Percentiles rank a stretch among this genome's conserved stretches.
These are phyloP conservation scores for Onthophagus sagittarius DNA, from an alignment of 2,888 invertebrate genomes.

Conservation along the genomic window DNA sequence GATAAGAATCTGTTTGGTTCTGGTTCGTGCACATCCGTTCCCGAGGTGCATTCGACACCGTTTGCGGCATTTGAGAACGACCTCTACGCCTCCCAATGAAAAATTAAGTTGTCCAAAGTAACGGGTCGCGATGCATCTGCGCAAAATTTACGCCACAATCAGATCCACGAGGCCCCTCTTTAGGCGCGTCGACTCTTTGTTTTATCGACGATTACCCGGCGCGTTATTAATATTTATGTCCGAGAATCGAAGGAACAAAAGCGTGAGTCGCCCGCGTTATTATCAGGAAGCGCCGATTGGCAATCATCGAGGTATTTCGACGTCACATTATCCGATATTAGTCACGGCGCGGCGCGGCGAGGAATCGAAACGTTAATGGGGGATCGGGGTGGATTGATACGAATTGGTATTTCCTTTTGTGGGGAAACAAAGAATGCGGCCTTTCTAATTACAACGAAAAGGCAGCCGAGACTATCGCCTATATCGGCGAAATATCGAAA, in stretches of 20 bases:
- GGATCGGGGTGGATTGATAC: background rate
- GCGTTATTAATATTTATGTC: background rate
- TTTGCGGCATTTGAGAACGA: background rate
- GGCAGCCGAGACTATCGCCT: background rate
- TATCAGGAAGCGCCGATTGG: background rate
- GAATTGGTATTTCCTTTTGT: background rate
- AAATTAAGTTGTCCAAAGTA: background rate
- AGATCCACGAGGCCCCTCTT: background rate
- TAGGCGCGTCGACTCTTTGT: background rate
- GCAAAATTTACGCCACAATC: background rate
- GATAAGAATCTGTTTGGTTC: background rate
- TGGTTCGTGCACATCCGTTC: background rate
- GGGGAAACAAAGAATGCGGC: background rate
- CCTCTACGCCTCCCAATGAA: background rate
- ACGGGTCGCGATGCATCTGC: background rate
- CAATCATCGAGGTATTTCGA: background rate
- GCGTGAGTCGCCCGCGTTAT: background rate
- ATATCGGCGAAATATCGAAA: background rate
- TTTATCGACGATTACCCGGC: background rate
- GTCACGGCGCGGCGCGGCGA: background rate
- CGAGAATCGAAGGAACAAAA: background rate
- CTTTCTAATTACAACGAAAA: background rate
- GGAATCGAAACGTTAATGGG: background rate
- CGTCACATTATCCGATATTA: background rate
- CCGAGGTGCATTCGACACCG: background rate